These are phyloP conservation scores for Thripadectes ignobilis DNA, from an alignment of 2,797 vertebrate genomes.

Conservation along the genomic window DNA sequence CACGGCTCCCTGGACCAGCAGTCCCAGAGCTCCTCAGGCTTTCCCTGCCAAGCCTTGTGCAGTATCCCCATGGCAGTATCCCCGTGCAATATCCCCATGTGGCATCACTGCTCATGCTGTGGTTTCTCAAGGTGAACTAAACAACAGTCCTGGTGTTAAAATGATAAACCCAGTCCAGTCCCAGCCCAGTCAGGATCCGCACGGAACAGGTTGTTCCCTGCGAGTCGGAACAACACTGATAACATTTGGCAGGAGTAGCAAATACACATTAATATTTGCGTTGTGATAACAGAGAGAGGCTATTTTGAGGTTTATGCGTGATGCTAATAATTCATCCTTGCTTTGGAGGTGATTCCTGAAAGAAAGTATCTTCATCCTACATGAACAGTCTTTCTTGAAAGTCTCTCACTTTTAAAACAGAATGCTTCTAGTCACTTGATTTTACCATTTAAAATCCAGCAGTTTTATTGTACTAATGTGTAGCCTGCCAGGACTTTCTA, in stretches of 20 bases:
- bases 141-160: background rate
- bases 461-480: background rate
- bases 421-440: background rate
- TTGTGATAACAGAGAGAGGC: slow-evolving; percentile 48
- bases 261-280: slow-evolving; percentile 30
- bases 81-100: background rate
- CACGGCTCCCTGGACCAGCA: background rate
- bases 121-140: slow-evolving; percentile 36
- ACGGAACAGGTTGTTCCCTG: slow-evolving; percentile 53
- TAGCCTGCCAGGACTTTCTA: background rate
- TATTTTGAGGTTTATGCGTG: slow-evolving; percentile 13
- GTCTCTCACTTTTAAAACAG: background rate
- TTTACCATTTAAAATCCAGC: background rate
- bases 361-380: background rate
- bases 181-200: background rate
- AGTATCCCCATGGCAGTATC: background rate
- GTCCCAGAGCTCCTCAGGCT: background rate
- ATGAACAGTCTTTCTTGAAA: background rate
- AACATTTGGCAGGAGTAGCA: slow-evolving; percentile 57
- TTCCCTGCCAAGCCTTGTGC: background rate
- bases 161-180: slow-evolving; percentile 23
- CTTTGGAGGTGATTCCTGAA: background rate
- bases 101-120: background rate
- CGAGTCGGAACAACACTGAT: slow-evolving; percentile 33
- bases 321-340: slow-evolving; percentile 30